Evolutionary conservation across 2,113 vertebrate species (phyloP).

Genomic region (Panthera tigris): DNA sequence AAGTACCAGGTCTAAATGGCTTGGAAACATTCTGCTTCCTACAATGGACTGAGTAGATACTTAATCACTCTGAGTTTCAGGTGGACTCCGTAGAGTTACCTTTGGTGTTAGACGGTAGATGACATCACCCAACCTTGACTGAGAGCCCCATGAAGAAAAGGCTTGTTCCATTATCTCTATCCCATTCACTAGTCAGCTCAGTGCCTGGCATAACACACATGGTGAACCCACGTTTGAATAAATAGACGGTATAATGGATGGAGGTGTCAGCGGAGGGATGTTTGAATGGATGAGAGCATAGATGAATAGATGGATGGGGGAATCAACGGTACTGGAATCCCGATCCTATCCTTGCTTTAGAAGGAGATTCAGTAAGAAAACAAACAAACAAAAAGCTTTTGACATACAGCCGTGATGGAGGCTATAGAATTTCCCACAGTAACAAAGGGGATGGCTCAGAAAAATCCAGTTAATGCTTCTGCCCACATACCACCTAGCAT

Average conservation of each 20-base stretch:
- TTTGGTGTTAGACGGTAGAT: neutral
- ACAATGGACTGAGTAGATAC: neutral
- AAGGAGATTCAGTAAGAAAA: slow-evolving; percentile 51
- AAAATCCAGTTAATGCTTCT: neutral
- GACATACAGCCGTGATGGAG: slow-evolving; percentile 31
- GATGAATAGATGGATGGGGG: slow-evolving; percentile 54
- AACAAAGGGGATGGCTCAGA: slow-evolving; percentile 30
- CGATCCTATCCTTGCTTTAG: neutral
- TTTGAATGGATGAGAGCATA: neutral
- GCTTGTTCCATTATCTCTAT: slow-evolving; percentile 33
- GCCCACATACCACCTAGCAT: slow-evolving; percentile 3
- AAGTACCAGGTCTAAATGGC: neutral
- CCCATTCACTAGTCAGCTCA: slow-evolving; percentile 18
- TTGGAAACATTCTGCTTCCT: neutral
- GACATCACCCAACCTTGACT: neutral
- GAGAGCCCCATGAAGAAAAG: neutral
- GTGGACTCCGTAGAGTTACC: neutral
- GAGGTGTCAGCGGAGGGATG: neutral
- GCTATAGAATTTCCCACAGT: slow-evolving; percentile 44
- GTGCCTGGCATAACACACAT: neutral
- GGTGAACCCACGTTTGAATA: slow-evolving; percentile 29
- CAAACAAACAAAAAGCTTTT: slow-evolving; percentile 54
- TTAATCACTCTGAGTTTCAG: neutral
- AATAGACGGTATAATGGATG: slow-evolving; percentile 59
- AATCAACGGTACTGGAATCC: slow-evolving; percentile 54